These are phyloP conservation scores for Barbus barbus DNA, from an alignment of 2,113 vertebrate species.

Conservation along the genomic window DNA sequence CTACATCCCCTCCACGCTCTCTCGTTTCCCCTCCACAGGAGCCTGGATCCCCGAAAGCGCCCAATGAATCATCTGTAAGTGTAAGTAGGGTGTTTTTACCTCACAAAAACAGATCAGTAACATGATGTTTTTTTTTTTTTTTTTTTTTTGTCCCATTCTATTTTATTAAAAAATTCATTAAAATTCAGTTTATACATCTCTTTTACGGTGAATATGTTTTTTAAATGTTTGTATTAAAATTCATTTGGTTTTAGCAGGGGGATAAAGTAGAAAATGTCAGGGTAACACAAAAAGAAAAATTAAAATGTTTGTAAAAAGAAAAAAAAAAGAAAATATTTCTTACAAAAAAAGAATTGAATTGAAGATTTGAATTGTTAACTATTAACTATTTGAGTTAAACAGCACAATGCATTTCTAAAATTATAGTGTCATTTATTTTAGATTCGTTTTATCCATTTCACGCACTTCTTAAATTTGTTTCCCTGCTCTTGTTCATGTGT, in stretches of 20 bases:
- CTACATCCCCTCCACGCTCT: constrained; percentile 62
- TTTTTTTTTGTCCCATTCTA: background rate
- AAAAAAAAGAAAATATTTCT: too few relatives aligned
- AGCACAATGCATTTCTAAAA: background rate
- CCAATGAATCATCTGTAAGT: constrained; percentile 72
- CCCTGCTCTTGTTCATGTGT: constrained; percentile 33
- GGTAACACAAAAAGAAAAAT: background rate
- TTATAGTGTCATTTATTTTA: background rate
- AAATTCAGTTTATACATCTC: background rate
- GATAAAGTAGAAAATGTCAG: background rate
- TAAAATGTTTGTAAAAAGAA: too few relatives aligned
- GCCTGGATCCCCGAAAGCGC: constrained; percentile 58
- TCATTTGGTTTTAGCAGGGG: background rate
- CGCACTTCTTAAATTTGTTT: constrained; percentile 51
- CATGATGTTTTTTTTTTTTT: background rate
- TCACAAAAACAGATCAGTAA: background rate
- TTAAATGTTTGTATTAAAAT: background rate
- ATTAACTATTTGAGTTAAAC: too few relatives aligned
- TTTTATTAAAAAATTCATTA: background rate
- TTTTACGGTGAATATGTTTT: background rate
- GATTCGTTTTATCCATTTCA: background rate
- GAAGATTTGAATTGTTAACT: too few relatives aligned
- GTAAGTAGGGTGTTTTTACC: constrained; percentile 67
- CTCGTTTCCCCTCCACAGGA: constrained; percentile 59
- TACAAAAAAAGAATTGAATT: too few relatives aligned